Evolutionary conservation across 2,888 invertebrate genomes (phyloP).

Genomic region (Periphyllus acericola): DNA sequence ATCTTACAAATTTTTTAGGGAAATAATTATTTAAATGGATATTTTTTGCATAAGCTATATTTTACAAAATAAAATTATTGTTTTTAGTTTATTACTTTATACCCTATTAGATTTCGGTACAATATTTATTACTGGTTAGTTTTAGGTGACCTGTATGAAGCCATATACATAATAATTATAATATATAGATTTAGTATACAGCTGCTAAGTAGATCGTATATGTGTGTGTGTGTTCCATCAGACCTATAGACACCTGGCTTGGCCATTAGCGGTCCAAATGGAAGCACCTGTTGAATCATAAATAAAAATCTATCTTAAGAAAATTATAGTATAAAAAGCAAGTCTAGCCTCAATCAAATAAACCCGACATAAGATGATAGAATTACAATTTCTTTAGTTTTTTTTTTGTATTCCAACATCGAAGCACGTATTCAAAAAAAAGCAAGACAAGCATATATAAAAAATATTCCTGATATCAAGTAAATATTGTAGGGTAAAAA

Average conservation of each 20-base stretch:
- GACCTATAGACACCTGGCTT: slow-evolving; percentile 37
- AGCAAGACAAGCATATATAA: not conserved
- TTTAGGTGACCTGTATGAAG: slow-evolving; percentile 37
- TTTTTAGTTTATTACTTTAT: not conserved
- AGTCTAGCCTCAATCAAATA: slow-evolving; percentile 20
- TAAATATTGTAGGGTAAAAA: not conserved
- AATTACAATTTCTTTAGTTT: slow-evolving; percentile 1
- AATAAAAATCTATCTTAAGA: not conserved
- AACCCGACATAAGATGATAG: not conserved
- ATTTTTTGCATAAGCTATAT: not conserved
- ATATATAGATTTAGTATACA: slow-evolving; percentile 1
- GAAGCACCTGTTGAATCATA: slow-evolving; percentile 37
- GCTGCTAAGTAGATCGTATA: slow-evolving; percentile 5
- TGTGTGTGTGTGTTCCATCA: not conserved
- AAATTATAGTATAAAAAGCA: slow-evolving; percentile 18
- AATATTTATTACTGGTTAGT: slow-evolving; percentile 11
- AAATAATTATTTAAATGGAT: not conserved
- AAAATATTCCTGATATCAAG: not conserved
- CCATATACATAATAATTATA: not conserved
- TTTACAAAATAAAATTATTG: no score
- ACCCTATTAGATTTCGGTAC: slow-evolving; percentile 2
- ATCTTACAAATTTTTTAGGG: not conserved
- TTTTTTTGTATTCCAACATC: not conserved
- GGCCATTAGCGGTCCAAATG: slow-evolving; percentile 2
- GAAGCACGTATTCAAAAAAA: not conserved